These are phyloP conservation scores for Microcebus tavaratra DNA, from an alignment of 2,113 vertebrate genomes.

Conservation along the genomic window DNA sequence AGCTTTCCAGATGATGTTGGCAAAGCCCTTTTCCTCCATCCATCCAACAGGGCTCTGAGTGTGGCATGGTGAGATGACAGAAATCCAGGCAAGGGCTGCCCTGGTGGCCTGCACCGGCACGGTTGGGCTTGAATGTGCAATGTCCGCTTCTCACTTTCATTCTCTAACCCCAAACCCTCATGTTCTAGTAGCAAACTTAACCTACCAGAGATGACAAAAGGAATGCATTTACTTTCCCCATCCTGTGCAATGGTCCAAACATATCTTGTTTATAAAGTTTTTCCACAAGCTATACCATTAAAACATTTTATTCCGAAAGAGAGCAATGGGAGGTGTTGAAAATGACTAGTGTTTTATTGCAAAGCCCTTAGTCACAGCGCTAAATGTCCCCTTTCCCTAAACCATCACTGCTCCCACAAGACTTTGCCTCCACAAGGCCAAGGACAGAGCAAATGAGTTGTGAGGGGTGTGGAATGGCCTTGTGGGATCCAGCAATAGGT, in stretches of 20 bases:
- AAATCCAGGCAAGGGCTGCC: neutral
- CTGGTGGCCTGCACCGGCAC: neutral
- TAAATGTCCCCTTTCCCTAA: constrained; percentile 16
- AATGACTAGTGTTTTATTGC: constrained; percentile 49
- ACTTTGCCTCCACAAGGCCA: neutral
- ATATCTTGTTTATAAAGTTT: constrained; percentile 37
- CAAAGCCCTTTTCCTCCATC: constrained; percentile 33
- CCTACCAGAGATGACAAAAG: constrained; percentile 9
- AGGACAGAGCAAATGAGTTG: neutral
- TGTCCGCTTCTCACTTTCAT: neutral
- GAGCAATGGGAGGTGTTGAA: constrained; percentile 4
- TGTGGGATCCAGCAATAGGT: neutral
- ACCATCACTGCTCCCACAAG: neutral
- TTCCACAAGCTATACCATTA: constrained; percentile 27
- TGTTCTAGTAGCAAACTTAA: constrained; percentile 17
- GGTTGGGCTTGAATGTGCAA: neutral
- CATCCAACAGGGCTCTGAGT: neutral
- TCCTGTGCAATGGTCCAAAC: neutral
- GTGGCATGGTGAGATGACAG: neutral
- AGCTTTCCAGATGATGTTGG: constrained; percentile 35
- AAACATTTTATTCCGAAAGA: constrained; percentile 66
- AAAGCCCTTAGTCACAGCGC: neutral
- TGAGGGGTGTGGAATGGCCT: neutral
- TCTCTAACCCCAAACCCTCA: neutral
- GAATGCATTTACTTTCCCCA: neutral